phyloP scores from a whole-genome alignment of 2,888 invertebrate species.

The Lasioglossum oenotherae region DNA sequence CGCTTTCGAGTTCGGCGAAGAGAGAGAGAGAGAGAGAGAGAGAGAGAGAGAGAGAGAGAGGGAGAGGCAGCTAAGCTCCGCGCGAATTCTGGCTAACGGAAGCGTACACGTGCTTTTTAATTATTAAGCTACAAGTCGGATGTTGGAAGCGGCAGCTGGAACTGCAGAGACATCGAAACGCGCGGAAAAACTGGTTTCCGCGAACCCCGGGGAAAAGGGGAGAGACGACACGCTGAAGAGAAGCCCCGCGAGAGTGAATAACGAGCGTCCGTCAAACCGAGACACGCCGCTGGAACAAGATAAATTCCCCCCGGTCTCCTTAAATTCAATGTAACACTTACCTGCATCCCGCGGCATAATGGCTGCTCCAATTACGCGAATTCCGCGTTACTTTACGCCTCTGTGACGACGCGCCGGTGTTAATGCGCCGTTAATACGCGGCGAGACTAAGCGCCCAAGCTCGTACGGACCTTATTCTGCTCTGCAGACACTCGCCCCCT shows the following conservation, averaged over 20 bases:
- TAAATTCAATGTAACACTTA: constrained; percentile 67
- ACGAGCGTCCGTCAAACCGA: constrained; percentile 47
- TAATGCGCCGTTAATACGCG: constrained; percentile 70
- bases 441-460: constrained; percentile 41
- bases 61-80: not conserved
- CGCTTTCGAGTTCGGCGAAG: not conserved
- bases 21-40: not conserved
- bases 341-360: constrained; percentile 60
- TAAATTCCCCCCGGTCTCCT: constrained; percentile 56
- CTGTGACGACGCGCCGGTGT: constrained; percentile 56
- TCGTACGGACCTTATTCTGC: constrained; percentile 37
- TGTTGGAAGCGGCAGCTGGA: not conserved
- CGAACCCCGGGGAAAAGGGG: not conserved
- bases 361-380: constrained; percentile 69
- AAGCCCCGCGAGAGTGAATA: constrained; percentile 35
- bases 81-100: not conserved
- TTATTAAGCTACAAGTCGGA: constrained; percentile 7
- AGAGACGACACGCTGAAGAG: not conserved
- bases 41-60: not conserved
- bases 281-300: constrained; percentile 38
- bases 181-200: not conserved
- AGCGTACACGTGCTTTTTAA: constrained; percentile 18
- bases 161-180: constrained; percentile 7
- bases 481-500: constrained; percentile 37
- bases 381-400: constrained; percentile 64